phyloP scores from a whole-genome alignment of 2,888 invertebrate genomes.

The Catocala nupta region DNA sequence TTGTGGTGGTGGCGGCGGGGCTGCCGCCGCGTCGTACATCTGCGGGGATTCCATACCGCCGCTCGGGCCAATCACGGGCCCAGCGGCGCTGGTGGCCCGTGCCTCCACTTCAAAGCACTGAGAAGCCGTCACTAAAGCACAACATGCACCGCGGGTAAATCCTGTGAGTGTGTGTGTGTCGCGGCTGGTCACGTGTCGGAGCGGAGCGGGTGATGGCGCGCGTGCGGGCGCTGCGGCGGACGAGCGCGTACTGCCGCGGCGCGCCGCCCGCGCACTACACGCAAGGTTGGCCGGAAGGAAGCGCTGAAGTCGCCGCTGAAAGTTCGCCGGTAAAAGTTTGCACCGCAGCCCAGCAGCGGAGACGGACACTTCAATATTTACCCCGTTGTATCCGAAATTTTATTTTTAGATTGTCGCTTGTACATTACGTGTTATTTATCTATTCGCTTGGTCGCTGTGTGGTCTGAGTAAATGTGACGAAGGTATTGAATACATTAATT shows the following conservation, averaged over 20 bases:
- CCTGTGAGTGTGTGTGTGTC: slow-evolving; percentile 52
- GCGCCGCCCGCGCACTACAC: slow-evolving; percentile 60
- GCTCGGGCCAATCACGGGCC: slow-evolving; percentile 80
- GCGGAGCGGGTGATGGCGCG: slow-evolving; percentile 46
- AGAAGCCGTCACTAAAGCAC: slow-evolving; percentile 79
- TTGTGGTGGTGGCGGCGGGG: slow-evolving; percentile 89
- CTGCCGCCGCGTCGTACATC: slow-evolving; percentile 93
- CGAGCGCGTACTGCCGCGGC: slow-evolving; percentile 74
- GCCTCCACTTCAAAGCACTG: slow-evolving; percentile 86
- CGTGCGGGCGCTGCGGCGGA: slow-evolving; percentile 75
- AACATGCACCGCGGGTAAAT: slow-evolving; percentile 74
- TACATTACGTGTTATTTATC: too few species aligned
- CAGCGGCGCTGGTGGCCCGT: slow-evolving; percentile 81
- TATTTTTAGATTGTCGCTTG: slow-evolving; percentile 17
- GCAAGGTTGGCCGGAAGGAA: slow-evolving; percentile 84
- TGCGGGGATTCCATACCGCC: slow-evolving; percentile 94
- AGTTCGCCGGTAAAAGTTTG: slow-evolving; percentile 79
- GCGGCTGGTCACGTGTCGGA: slow-evolving; percentile 56
- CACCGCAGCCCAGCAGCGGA: slow-evolving; percentile 41
- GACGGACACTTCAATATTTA: slow-evolving; percentile 30
- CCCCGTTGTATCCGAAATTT: slow-evolving; percentile 18
- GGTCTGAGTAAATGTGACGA: neutral
- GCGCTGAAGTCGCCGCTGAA: slow-evolving; percentile 74
- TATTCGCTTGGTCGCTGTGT: too few species aligned
- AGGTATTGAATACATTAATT: neutral